Conservation (phyloP, 2,113 vertebrate species). For the Lates calcarifer region DNA sequence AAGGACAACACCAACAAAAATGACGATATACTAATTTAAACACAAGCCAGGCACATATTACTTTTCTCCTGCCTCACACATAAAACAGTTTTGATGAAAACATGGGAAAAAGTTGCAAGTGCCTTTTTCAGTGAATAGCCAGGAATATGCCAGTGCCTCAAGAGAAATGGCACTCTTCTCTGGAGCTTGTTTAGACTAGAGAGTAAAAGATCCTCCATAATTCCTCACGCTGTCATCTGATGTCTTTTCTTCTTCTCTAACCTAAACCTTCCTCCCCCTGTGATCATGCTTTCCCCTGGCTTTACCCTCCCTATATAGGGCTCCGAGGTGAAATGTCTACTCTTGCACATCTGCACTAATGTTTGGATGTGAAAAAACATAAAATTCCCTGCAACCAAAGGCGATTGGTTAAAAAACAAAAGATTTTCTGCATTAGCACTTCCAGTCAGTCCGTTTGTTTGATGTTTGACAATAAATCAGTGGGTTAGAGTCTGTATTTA, state of each 20-base stretch:
- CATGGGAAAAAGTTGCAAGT: conserved; percentile 29
- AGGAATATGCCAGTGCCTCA: conserved; percentile 59
- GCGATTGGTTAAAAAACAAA: neutral
- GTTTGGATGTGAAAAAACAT: conserved; percentile 49
- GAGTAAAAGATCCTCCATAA: conserved; percentile 46
- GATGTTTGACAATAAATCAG: conserved; percentile 30
- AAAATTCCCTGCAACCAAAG: conserved; percentile 21
- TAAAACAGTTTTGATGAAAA: conserved; percentile 53
- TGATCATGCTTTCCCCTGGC: conserved; percentile 12
- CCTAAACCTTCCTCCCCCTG: conserved; percentile 27
- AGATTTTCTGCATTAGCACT: conserved; percentile 18
- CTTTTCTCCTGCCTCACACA: conserved; percentile 19
- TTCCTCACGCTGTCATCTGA: conserved; percentile 46
- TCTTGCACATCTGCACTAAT: conserved; percentile 40
- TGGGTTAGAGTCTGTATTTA: neutral
- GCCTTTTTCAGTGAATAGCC: conserved; percentile 16
- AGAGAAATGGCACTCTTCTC: conserved; percentile 56
- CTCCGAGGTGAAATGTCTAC: neutral
- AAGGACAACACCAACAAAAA: conserved; percentile 21
- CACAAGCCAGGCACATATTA: conserved; percentile 19
- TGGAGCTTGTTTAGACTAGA: conserved; percentile 63
- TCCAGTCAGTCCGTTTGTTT: neutral
- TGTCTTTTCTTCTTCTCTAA: conserved; percentile 41
- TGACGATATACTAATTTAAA: conserved; percentile 2
- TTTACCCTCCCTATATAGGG: neutral